phyloP scores from a whole-genome alignment of 2,113 vertebrate genomes.

The Pangasianodon hypophthalmus region DNA sequence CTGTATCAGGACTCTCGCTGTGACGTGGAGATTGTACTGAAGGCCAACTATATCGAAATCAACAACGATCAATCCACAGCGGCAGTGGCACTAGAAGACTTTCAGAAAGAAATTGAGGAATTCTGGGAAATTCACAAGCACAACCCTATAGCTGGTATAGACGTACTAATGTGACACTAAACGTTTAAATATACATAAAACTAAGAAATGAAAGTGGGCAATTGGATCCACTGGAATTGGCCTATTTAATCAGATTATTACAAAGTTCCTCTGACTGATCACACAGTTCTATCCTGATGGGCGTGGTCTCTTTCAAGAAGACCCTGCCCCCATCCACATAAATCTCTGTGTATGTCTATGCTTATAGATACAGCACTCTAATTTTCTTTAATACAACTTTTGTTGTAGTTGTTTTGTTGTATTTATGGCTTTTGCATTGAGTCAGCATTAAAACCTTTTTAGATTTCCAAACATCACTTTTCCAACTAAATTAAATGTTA shows the following conservation, averaged over 20 bases:
- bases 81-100: constrained; percentile 79
- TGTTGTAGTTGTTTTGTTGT: background rate
- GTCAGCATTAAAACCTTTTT: background rate
- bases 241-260: too few relatives aligned
- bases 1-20: constrained; percentile 80
- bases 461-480: background rate
- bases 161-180: background rate
- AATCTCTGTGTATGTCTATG: background rate
- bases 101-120: constrained; percentile 85
- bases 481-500: background rate
- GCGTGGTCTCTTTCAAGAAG: background rate
- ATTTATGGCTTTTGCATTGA: background rate
- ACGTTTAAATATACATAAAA: background rate
- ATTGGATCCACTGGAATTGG: too few relatives aligned
- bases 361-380: background rate
- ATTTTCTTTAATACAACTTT: background rate
- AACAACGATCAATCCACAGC: constrained; percentile 86
- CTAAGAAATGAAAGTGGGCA: background rate
- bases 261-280: background rate
- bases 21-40: constrained; percentile 89
- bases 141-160: constrained; percentile 83
- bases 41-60: constrained; percentile 91
- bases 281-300: background rate
- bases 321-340: background rate
- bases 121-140: constrained; percentile 85